Conservation (phyloP, 2,113 vertebrate genomes). For the Cyanocitta stelleri region DNA sequence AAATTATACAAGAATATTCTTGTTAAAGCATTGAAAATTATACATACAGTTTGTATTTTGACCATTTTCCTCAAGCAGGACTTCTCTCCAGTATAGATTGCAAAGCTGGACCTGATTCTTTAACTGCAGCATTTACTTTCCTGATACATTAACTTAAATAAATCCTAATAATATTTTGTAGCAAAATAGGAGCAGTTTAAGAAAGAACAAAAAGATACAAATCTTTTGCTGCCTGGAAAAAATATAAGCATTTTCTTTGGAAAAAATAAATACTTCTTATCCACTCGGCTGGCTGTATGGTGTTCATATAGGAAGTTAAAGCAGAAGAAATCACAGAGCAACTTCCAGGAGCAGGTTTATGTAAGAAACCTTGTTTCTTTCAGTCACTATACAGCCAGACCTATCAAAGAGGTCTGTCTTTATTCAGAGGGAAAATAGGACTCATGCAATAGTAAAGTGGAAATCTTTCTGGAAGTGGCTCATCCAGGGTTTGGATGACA, state of each 20-base stretch:
- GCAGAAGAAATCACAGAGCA: background rate
- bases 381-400: background rate
- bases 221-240: background rate
- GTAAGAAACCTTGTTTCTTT: background rate
- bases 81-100: background rate
- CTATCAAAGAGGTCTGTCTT: background rate
- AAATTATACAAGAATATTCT: background rate
- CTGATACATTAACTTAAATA: background rate
- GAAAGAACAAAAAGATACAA: background rate
- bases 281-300: background rate
- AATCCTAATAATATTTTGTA: background rate
- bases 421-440: background rate
- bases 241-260: background rate
- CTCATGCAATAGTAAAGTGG: background rate
- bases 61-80: background rate
- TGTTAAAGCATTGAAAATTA: background rate
- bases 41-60: background rate
- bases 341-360: background rate
- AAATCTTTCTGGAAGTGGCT: background rate
- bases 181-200: background rate
- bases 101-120: background rate
- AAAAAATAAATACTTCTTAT: background rate
- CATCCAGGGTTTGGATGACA: background rate
- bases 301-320: background rate
- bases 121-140: background rate